A percentile compares a stretch with the other conserved stretches of the same genome.
Conservation (phyloP, 1,140 invertebrate species). For the Andricus grossulariae region DNA sequence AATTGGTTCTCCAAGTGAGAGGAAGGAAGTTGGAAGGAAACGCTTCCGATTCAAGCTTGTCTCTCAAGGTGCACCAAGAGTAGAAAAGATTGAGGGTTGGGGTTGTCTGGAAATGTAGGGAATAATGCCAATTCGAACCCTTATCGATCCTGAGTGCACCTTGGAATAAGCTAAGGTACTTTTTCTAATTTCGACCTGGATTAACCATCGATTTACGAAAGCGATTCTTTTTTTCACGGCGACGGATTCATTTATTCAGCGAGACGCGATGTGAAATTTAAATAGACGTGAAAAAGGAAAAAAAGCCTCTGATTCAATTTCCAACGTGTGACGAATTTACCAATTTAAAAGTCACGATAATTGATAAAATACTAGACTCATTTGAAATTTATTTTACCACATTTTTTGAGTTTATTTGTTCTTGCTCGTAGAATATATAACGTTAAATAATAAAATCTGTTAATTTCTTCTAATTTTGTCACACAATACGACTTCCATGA, state of each 20-base stretch:
- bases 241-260: not conserved
- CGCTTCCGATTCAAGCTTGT: conserved; percentile 25
- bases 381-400: no score
- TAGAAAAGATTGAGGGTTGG: conserved; percentile 10
- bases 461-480: no score
- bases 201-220: conserved; percentile 21
- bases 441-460: no score
- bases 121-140: conserved; percentile 13
- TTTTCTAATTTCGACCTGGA: conserved; percentile 19
- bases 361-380: not conserved
- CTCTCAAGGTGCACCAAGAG: conserved; percentile 2
- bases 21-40: conserved; percentile 5
- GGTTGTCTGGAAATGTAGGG: not conserved
- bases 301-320: not conserved
- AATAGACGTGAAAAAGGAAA: not conserved
- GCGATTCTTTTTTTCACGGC: not conserved
- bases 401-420: no score
- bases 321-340: not conserved
- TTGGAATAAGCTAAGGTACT: conserved; percentile 6
- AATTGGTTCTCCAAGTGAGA: conserved; percentile 17
- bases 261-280: not conserved
- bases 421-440: no score
- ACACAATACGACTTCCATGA: no score
- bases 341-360: not conserved
- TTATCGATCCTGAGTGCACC: conserved; percentile 8